Evolutionary conservation across 2,113 vertebrate genomes (phyloP).

Genomic region (Pelodiscus sinensis): DNA sequence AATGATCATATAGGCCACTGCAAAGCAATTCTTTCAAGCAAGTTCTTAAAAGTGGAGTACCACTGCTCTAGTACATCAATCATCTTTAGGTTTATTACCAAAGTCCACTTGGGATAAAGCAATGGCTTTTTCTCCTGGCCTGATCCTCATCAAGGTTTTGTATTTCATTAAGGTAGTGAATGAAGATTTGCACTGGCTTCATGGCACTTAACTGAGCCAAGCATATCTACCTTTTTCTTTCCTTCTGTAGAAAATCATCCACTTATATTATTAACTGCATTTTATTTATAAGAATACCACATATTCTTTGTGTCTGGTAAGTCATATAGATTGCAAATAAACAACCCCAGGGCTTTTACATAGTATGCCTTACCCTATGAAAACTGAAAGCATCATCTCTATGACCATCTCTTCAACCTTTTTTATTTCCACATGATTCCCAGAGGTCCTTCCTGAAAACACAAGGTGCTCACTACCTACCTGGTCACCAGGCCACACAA

Average conservation of each 20-base stretch:
- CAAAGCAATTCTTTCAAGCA: not conserved
- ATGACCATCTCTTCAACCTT: not conserved
- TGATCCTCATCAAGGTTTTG: not conserved
- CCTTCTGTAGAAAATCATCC: not conserved
- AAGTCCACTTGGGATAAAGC: not conserved
- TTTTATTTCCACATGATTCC: not conserved
- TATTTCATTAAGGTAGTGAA: not conserved
- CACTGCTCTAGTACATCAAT: not conserved
- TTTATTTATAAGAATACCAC: not conserved
- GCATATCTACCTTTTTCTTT: not conserved
- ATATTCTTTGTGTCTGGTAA: not conserved
- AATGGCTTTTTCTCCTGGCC: fast-evolving
- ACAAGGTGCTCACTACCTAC: not conserved
- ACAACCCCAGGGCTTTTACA: fast-evolving
- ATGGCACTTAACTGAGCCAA: not conserved
- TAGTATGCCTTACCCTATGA: not conserved
- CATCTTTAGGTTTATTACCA: not conserved
- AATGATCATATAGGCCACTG: not conserved
- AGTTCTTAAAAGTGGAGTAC: not conserved
- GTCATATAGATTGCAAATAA: fast-evolving
- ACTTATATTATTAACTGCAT: not conserved
- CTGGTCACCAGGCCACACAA: fast-evolving
- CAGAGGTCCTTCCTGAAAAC: fast-evolving
- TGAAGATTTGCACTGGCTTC: not conserved
- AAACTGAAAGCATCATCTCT: not conserved